These are phyloP conservation scores for Phytoseiulus persimilis DNA, from an alignment of 2,888 invertebrate species.

Conservation along the genomic window DNA sequence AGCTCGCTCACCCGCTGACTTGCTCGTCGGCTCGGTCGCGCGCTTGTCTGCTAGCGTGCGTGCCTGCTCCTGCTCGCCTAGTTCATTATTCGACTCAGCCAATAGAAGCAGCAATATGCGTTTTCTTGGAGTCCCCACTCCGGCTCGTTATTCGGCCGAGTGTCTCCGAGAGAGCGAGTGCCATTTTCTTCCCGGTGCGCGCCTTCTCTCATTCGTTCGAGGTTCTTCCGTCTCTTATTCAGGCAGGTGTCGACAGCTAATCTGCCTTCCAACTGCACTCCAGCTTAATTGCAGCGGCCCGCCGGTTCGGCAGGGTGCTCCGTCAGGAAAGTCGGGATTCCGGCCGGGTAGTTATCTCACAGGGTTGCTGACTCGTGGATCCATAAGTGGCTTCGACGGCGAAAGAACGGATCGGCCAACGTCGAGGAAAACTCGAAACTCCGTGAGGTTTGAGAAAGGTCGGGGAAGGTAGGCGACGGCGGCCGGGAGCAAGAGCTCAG, in stretches of 20 bases:
- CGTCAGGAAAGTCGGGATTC: background rate
- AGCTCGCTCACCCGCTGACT: background rate
- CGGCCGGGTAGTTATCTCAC: background rate
- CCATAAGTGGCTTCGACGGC: background rate
- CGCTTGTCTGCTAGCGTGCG: background rate
- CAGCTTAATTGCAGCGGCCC: background rate
- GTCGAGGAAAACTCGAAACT: background rate
- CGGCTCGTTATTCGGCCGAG: background rate
- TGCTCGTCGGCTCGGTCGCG: background rate
- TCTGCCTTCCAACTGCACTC: background rate
- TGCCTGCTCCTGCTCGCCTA: background rate
- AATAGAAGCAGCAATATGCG: background rate
- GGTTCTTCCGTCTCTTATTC: background rate
- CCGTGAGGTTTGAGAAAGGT: background rate
- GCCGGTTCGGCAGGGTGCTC: background rate
- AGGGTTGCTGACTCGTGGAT: background rate
- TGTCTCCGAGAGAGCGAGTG: background rate
- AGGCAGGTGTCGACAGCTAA: conserved; percentile 5
- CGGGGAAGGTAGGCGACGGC: background rate
- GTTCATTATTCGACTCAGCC: background rate
- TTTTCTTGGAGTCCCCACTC: background rate
- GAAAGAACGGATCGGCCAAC: background rate
- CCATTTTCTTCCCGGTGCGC: background rate
- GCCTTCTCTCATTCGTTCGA: background rate
- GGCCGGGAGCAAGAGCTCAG: no score